Base-by-base conservation (phyloP, 1,140 invertebrate genomes). In the Parasteatoda tepidariorum region DNA sequence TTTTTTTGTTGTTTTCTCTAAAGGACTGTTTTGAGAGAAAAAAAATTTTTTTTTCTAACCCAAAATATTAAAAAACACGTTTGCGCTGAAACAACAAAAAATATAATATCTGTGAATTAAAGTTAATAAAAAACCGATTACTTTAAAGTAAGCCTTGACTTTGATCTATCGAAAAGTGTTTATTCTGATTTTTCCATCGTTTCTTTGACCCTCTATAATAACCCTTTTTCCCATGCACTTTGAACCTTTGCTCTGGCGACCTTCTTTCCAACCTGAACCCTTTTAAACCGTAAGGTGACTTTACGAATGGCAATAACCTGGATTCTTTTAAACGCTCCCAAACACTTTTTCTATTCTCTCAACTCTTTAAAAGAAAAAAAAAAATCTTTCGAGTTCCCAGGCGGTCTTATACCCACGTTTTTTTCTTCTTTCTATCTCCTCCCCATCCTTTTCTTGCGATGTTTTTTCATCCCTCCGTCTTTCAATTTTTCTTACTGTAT, bases 281-380 rank as follows among this genome's bases (percentile, higher is more conserved):
- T 82, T 82, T 62, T 30, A 57, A 30, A 26, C 66, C 41, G 67
- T 82, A 82, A 82, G 78, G 78, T 82, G 78, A 82, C 78, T 61
- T 82, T 70, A 82, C 41, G 54, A 71, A 26, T 38, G 26, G 22
- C 48, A 54, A 33, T 57, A 67, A 55, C 48, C 64, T 59, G n/a
- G 30, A 22, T 34, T 41, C 26, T 33, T 73, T 62, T 38, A 30
- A 68, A 24, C 66, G 9, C 38, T 48, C 38, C 18, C 38, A 13
- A 1, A 18, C 38, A 9, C 18, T 57, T 54, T 41, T 33, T 64
- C 54, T 41, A 15, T 67, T 34, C 55, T 26, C n/a, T 34, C 64
- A 34, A 34, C 22, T 34, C 38, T 24, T 30, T 64, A 33, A 7
- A 28, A 5, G 7, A 13, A 3, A 31, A 13, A 28, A 26, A 55